A percentile compares a stretch with the other conserved stretches of the same genome.
Conservation (phyloP, 2,888 invertebrate species). For the Plebejus melissa region DNA sequence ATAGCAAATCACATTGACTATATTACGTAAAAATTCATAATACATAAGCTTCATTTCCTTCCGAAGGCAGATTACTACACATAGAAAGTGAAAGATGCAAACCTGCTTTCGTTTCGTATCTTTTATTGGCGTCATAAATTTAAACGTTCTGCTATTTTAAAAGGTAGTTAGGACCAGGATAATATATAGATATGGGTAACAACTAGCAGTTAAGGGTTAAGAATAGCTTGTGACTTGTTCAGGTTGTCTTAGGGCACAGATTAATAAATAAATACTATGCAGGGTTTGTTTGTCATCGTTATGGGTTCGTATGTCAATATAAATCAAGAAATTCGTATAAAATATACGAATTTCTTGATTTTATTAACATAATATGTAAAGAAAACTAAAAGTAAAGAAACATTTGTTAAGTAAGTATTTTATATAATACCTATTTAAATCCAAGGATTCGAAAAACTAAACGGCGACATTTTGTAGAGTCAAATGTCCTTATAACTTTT, state of each 20-base stretch:
- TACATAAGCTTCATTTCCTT: neutral
- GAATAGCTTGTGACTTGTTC: neutral
- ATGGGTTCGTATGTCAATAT: no score
- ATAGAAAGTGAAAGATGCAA: neutral
- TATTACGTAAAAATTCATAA: slow-evolving; percentile 3
- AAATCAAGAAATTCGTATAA: no score
- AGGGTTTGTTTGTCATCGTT: no score
- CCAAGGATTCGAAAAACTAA: neutral
- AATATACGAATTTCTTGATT: no score
- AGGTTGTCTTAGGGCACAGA: neutral
- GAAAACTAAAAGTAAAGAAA: neutral
- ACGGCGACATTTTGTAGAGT: neutral
- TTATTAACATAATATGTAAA: no score
- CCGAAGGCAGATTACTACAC: neutral
- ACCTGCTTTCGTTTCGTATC: neutral
- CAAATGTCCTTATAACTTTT: neutral
- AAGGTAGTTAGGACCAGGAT: neutral
- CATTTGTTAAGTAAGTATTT: neutral
- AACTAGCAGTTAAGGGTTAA: neutral
- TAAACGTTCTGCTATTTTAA: neutral
- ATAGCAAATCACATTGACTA: neutral
- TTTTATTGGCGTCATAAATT: neutral
- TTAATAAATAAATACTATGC: no score
- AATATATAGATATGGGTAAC: neutral
- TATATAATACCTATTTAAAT: neutral